Base-by-base conservation (phyloP, 2,888 invertebrate species). In the Cacoxenus indagator region DNA sequence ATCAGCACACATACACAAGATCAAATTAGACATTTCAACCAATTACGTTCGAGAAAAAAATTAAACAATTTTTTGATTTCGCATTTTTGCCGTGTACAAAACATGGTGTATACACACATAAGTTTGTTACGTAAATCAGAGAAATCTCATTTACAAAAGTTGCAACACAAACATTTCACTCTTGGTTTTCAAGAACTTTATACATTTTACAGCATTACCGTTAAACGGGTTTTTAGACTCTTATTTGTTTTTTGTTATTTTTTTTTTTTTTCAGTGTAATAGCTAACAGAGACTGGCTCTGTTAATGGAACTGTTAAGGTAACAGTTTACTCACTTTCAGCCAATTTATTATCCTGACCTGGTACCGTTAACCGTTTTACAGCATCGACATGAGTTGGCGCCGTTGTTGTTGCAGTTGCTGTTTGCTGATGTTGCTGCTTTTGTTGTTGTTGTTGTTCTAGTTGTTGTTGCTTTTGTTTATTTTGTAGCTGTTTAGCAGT, bases 261-360 rank as follows among this genome's bases (percentile, higher is more conserved):
- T 72, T 59, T 65, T 70, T 77, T 74, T 70, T 70, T 73, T 80
- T 73, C 74, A 76, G 75, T 72, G 74, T 71, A 69, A 70, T 65
- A n/a, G 6, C 43, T 45, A 45, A 62, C 62, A 62, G 46, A 24
- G 29, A 17, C 19, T 14, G 14, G 26, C 27, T 14, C 46, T 62
- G 62, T 45, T 62, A 45, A 46, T 27, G 17, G 27, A 64, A 51
- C 51, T 51, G 51, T 54, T 62, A 62, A 62, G 6, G 11, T 62
- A 62, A 62, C 61, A 81, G 81, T 82, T 76, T 87, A 88, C 88
- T 88, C 87, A 88, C 88, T 85, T 88, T 87, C 87, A 83, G 85
- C 84, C 84, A 87, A 87, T 87, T 86, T 87, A 76, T 81, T 86
- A 83, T 88, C 86, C 87, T 83, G 87, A 86, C 78, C 84, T 84